These are phyloP conservation scores for Heliconius erato DNA, from an alignment of 2,888 invertebrate genomes.

Conservation along the genomic window DNA sequence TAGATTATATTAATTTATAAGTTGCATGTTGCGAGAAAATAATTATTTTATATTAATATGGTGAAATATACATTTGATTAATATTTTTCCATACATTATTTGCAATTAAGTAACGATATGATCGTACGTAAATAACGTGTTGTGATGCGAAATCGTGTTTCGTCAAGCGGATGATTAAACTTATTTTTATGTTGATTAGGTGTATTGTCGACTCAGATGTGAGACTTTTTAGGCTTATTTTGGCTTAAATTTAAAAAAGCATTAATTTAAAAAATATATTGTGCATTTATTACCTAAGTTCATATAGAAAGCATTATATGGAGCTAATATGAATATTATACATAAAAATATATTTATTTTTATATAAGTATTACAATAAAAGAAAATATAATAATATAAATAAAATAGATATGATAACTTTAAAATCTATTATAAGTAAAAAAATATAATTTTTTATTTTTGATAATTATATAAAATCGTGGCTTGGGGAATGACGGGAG, in stretches of 20 bases:
- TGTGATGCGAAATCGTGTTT: background rate
- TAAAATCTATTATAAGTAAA: too few species aligned
- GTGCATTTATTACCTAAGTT: too few species aligned
- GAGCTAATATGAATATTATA: too few species aligned
- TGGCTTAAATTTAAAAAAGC: background rate
- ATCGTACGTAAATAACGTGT: conserved; percentile 15
- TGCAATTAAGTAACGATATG: conserved; percentile 20
- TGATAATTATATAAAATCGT: too few species aligned
- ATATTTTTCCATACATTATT: conserved; percentile 10
- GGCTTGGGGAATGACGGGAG: too few species aligned
- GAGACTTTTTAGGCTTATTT: background rate
- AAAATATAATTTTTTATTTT: too few species aligned
- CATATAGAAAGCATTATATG: too few species aligned
- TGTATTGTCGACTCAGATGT: background rate
- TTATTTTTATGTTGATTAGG: background rate
- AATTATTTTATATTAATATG: background rate
- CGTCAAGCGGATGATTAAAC: conserved; percentile 1
- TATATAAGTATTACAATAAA: too few species aligned
- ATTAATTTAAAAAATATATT: background rate
- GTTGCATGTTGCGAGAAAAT: background rate
- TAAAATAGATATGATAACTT: too few species aligned
- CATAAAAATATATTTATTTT: too few species aligned
- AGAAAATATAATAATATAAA: too few species aligned
- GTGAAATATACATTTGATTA: background rate
- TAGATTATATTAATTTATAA: background rate